A percentile compares a stretch with the other conserved stretches of the same genome.
Conservation (phyloP, 2,113 vertebrate species). For the Megaleporinus macrocephalus region DNA sequence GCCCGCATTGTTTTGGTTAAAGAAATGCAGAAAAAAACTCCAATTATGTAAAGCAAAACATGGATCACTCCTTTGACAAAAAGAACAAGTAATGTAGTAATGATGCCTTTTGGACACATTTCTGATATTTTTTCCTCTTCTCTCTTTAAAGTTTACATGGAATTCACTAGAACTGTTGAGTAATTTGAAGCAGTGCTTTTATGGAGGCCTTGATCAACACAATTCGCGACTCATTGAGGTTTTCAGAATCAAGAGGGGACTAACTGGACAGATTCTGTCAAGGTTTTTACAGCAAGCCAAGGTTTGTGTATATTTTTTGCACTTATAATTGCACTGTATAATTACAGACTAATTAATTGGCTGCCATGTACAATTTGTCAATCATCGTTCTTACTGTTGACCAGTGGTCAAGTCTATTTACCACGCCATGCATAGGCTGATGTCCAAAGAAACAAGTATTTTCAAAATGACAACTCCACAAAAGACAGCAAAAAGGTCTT, state of each 20-base stretch:
- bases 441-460: no score
- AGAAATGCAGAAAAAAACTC: neutral
- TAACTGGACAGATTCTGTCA: neutral
- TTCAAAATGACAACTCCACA: no score
- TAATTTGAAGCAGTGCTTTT: neutral
- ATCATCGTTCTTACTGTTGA: neutral
- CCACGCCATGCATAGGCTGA: neutral
- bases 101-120: neutral
- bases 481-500: no score
- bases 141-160: neutral
- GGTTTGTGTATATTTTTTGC: neutral
- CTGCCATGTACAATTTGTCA: no score
- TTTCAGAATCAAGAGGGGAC: neutral
- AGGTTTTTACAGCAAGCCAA: neutral
- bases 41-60: neutral
- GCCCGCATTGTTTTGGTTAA: neutral
- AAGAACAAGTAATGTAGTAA: no score
- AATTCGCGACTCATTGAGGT: neutral
- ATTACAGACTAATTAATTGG: no score
- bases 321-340: no score
- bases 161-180: neutral
- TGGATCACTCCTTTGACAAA: neutral
- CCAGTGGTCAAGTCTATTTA: neutral
- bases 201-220: neutral
- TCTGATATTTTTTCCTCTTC: neutral